Evolutionary conservation across 2,113 vertebrate genomes (phyloP).

Genomic region (Amphiprion percula): DNA sequence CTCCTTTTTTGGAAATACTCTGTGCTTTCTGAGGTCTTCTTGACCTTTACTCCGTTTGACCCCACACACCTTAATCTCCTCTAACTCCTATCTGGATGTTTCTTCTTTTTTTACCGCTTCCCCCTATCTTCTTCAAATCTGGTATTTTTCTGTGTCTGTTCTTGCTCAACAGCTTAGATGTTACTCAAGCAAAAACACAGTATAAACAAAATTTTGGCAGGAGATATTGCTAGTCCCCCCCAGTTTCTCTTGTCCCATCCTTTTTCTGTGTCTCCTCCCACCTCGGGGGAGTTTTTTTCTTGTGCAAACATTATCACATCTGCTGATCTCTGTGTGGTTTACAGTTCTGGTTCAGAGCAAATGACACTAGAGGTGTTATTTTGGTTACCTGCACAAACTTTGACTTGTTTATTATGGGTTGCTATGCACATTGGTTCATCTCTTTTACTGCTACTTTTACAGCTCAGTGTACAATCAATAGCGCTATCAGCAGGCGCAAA

Average conservation of each 20-base stretch:
- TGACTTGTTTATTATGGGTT: constrained; percentile 24
- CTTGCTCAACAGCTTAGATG: constrained; percentile 50
- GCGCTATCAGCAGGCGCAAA: not conserved
- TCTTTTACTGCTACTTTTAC: not conserved
- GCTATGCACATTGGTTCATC: constrained; percentile 16
- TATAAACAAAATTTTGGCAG: constrained; percentile 65
- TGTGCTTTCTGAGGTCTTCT: constrained; percentile 11
- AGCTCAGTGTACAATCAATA: not conserved
- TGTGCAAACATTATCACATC: constrained; percentile 22
- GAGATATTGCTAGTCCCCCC: not conserved
- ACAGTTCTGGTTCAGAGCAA: constrained; percentile 37
- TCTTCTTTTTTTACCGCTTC: not conserved
- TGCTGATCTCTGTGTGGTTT: constrained; percentile 24
- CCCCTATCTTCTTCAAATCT: constrained; percentile 22
- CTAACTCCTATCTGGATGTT: constrained; percentile 12
- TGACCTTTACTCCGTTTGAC: constrained; percentile 26
- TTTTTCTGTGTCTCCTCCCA: constrained; percentile 12
- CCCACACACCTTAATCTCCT: constrained; percentile 22
- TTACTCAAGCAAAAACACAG: constrained; percentile 31
- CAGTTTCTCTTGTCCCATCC: constrained; percentile 24
- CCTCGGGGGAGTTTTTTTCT: constrained; percentile 4
- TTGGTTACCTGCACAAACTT: constrained; percentile 18
- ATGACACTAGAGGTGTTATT: not conserved
- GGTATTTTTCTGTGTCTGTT: constrained; percentile 28
- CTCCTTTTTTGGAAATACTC: constrained; percentile 53